A percentile compares a stretch with the other conserved stretches of the same genome.
Conservation (phyloP, 2,797 vertebrate species). For the Graptemys geographica region DNA sequence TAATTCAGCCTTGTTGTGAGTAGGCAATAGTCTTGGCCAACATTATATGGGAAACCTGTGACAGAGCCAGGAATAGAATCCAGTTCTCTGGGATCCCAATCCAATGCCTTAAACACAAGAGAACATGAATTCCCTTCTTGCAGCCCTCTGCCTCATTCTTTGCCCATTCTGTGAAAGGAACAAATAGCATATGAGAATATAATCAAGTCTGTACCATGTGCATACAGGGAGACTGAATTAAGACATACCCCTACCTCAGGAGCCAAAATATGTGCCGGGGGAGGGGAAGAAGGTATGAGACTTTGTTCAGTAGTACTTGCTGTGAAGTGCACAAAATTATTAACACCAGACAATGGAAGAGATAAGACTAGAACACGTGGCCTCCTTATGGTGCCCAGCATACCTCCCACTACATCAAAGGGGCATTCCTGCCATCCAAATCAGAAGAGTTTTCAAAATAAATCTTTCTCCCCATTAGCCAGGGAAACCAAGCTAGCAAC, state of each 20-base stretch:
- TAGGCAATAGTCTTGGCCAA: background rate
- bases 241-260: background rate
- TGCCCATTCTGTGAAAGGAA: background rate
- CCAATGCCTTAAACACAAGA: background rate
- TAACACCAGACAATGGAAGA: background rate
- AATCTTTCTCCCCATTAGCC: background rate
- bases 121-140: background rate
- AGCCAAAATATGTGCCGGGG: background rate
- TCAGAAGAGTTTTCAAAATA: background rate
- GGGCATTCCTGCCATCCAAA: background rate
- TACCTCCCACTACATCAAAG: background rate
- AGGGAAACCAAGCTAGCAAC: background rate
- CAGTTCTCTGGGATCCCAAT: background rate
- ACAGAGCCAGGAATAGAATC: background rate
- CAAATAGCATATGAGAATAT: background rate
- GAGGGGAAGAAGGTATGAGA: background rate
- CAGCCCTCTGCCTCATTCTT: background rate
- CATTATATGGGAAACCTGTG: background rate
- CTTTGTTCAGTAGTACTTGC: background rate
- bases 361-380: background rate
- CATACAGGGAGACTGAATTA: background rate
- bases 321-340: background rate
- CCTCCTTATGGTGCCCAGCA: accelerated
- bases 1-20: background rate
- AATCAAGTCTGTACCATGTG: background rate